Percentiles rank a stretch among this genome's conserved stretches.
These are phyloP conservation scores for Leptinotarsa haldemani DNA, from an alignment of 2,888 invertebrate species.

Conservation along the genomic window DNA sequence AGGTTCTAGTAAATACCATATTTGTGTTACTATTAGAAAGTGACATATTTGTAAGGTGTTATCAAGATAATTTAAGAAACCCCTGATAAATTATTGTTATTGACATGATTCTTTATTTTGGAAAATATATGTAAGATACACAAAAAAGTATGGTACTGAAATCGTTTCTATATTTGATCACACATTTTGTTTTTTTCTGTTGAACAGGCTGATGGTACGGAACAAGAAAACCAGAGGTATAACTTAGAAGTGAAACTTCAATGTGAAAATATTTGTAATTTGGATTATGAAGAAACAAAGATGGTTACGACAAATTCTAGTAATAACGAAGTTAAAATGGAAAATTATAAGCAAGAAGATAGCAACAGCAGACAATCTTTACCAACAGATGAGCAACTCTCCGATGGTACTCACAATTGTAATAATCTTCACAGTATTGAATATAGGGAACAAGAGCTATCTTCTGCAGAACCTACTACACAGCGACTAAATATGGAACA, in stretches of 20 bases:
- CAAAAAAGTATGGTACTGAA: too few relatives aligned
- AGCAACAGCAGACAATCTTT: slow-evolving; percentile 35
- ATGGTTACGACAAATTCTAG: slow-evolving; percentile 1
- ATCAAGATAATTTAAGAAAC: too few relatives aligned
- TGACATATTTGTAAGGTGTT: too few relatives aligned
- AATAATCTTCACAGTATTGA: background rate
- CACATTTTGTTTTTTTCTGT: background rate
- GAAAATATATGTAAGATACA: too few relatives aligned
- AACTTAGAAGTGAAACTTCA: slow-evolving; percentile 13
- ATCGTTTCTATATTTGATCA: too few relatives aligned
- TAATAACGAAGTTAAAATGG: slow-evolving; percentile 22
- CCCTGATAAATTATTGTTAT: too few relatives aligned
- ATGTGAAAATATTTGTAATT: slow-evolving; percentile 24
- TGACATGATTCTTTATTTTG: too few relatives aligned
- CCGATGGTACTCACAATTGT: background rate
- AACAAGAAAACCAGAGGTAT: slow-evolving; percentile 18
- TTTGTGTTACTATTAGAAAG: too few relatives aligned
- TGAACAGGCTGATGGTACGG: background rate
- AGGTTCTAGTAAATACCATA: too few relatives aligned
- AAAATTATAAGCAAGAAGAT: slow-evolving; percentile 33
- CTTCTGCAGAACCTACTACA: slow-evolving; percentile 9
- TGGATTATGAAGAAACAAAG: slow-evolving; percentile 36
- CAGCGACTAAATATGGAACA: slow-evolving; percentile 25
- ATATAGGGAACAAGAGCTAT: slow-evolving; percentile 31
- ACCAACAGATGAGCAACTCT: slow-evolving; percentile 1